Conservation (phyloP, 2,888 invertebrate genomes). For the Ophion obscuratus region DNA sequence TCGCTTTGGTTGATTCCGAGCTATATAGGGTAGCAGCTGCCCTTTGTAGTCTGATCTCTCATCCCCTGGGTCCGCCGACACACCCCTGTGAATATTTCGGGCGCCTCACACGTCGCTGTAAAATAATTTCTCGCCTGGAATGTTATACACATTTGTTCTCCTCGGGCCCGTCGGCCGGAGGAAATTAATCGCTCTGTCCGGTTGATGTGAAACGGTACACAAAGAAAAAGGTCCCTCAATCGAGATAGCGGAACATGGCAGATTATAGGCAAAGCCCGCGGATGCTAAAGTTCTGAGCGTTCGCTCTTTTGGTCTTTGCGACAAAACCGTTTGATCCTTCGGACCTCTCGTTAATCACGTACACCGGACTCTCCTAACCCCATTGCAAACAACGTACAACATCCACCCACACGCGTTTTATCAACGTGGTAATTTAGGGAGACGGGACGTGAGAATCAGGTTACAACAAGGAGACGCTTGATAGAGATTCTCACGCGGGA, state of each 20-base stretch:
- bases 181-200: conserved; percentile 49
- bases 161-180: conserved; percentile 2
- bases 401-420: not conserved
- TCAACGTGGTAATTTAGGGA: not conserved
- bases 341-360: conserved; percentile 62
- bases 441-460: not conserved
- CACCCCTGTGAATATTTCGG: too few species aligned
- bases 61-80: not conserved
- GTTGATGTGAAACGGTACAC: conserved; percentile 21
- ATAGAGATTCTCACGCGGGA: not conserved
- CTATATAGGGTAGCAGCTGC: not conserved
- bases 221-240: conserved; percentile 11
- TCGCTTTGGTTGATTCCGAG: not conserved
- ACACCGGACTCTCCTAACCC: conserved; percentile 33
- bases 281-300: not conserved
- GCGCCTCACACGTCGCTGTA: conserved; percentile 38
- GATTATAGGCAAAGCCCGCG: conserved; percentile 11
- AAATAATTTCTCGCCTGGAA: conserved; percentile 27
- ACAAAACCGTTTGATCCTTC: conserved; percentile 62
- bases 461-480: not conserved
- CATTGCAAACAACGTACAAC: conserved; percentile 22
- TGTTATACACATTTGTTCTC: not conserved
- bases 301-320: conserved; percentile 31
- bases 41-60: conserved; percentile 43
- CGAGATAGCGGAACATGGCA: not conserved